A percentile compares a stretch with the other conserved stretches of the same genome.
These are phyloP conservation scores for Orthosia gothica DNA, from an alignment of 2,888 invertebrate species.

Conservation along the genomic window DNA sequence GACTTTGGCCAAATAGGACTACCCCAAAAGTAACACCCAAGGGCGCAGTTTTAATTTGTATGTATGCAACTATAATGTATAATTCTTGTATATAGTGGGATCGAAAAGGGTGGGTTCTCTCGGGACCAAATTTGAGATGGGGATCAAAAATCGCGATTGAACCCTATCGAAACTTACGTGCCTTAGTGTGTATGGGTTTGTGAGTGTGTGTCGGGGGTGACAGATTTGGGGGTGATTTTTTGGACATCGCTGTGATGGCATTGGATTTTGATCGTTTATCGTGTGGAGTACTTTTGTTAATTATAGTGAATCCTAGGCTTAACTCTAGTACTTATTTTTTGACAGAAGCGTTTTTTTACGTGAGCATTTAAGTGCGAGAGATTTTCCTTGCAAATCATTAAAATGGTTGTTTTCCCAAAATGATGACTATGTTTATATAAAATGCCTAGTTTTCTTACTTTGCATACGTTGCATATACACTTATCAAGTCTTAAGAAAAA, in stretches of 20 bases:
- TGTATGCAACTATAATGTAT: conserved; percentile 83
- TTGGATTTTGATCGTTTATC: conserved; percentile 61
- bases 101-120: conserved; percentile 82
- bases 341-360: not conserved
- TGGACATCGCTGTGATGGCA: conserved; percentile 59
- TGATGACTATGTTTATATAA: not conserved
- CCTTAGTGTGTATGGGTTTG: conserved; percentile 60
- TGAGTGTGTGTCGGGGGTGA: conserved; percentile 70
- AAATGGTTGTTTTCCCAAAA: not conserved
- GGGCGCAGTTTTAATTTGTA: conserved; percentile 81
- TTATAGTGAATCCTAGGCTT: not conserved
- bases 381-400: not conserved
- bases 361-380: not conserved
- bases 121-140: conserved; percentile 85
- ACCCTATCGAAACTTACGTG: conserved; percentile 67
- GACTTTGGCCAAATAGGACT: conserved; percentile 40
- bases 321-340: not conserved
- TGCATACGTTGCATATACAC: not conserved
- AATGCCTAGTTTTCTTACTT: not conserved
- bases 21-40: conserved; percentile 69
- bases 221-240: conserved; percentile 70
- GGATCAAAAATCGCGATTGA: conserved; percentile 83
- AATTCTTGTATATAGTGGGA: conserved; percentile 75
- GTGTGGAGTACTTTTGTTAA: conserved; percentile 16
- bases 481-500: not conserved